Evolutionary conservation across 2,113 vertebrate species (phyloP).

Genomic region (Casuarius casuarius): DNA sequence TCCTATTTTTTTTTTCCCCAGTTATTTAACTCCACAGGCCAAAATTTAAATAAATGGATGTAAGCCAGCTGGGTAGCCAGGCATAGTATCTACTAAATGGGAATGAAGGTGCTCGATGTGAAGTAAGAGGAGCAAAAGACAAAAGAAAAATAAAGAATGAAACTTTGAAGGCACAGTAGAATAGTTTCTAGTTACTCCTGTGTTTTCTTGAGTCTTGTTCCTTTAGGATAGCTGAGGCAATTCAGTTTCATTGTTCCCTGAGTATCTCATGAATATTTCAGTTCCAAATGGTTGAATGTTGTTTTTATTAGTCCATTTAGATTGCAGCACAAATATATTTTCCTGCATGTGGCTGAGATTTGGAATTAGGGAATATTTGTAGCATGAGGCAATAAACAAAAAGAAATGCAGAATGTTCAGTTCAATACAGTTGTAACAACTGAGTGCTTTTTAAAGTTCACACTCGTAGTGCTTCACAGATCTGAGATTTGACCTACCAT

Average conservation of each 20-base stretch:
- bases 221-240: slow-evolving; percentile 72
- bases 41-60: not conserved
- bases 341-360: slow-evolving; percentile 55
- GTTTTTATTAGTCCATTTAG: slow-evolving; percentile 74
- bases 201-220: slow-evolving; percentile 68
- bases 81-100: not conserved
- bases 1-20: not conserved
- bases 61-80: not conserved
- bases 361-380: slow-evolving; percentile 58
- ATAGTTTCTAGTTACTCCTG: slow-evolving; percentile 51
- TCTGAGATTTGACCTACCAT: not conserved
- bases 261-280: slow-evolving; percentile 80
- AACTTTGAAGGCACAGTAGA: slow-evolving; percentile 65
- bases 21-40: not conserved
- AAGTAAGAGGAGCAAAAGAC: slow-evolving; percentile 37
- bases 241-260: slow-evolving; percentile 75
- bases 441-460: slow-evolving; percentile 53
- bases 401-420: slow-evolving; percentile 21
- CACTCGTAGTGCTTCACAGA: not conserved
- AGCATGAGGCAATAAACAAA: slow-evolving; percentile 56
- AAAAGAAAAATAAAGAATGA: slow-evolving; percentile 14
- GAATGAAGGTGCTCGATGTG: slow-evolving; percentile 39
- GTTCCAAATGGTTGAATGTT: slow-evolving; percentile 74
- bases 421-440: slow-evolving; percentile 48
- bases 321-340: slow-evolving; percentile 69